These are phyloP conservation scores for Notocelia uddmanniana DNA, from an alignment of 2,888 invertebrate genomes.

Conservation along the genomic window DNA sequence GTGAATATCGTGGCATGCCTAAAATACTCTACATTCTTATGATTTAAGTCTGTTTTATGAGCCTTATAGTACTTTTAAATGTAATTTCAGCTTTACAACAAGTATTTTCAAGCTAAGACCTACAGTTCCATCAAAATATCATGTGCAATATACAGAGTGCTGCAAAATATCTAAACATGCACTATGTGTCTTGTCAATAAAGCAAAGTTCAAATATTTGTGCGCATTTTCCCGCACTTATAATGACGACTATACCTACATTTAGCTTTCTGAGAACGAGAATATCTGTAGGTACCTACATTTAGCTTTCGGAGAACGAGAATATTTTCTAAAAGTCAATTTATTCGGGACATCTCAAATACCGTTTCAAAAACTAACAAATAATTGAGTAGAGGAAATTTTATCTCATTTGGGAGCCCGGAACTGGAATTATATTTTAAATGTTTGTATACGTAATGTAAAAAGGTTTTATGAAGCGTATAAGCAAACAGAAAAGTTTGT, in stretches of 20 bases:
- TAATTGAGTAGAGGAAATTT: slow-evolving; percentile 7
- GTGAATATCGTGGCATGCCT: slow-evolving; percentile 25
- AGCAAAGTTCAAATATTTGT: too few relatives aligned
- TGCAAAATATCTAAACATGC: too few relatives aligned
- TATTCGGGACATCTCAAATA: slow-evolving; percentile 3
- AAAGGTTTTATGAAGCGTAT: background rate
- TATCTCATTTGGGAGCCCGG: background rate
- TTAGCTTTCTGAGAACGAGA: background rate
- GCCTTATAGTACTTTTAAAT: background rate
- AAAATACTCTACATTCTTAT: slow-evolving; percentile 18
- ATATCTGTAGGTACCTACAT: background rate
- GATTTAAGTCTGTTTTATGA: slow-evolving; percentile 20
- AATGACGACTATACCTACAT: too few relatives aligned
- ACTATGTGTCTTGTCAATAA: too few relatives aligned
- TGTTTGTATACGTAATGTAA: too few relatives aligned
- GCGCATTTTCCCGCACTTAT: too few relatives aligned
- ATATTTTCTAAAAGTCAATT: slow-evolving; percentile 11
- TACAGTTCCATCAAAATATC: background rate
- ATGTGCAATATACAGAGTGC: too few relatives aligned
- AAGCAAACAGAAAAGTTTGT: background rate
- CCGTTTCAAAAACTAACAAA: background rate
- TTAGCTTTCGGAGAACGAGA: background rate
- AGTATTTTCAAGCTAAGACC: background rate
- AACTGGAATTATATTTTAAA: background rate
- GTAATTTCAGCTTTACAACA: background rate